Evolutionary conservation across 2,113 vertebrate species (phyloP), one percentile per base, ranked within the genome.

Genomic region (Petrocephalus zakoni): DNA sequence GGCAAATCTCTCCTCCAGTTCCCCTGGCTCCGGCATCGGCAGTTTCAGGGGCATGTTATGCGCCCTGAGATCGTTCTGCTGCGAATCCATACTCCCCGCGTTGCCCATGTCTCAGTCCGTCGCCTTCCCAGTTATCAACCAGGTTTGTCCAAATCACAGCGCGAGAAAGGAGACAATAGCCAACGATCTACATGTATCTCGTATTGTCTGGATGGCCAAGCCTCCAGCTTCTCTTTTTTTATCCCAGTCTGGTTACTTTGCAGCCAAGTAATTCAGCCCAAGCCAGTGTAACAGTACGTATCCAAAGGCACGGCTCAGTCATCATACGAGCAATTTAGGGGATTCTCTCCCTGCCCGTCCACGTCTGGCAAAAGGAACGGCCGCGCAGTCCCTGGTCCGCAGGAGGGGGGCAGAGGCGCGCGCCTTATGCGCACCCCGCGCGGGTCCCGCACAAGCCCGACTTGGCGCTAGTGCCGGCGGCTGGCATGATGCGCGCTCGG

Each of bases 1-100:
- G n/a, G 97, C 97, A 91, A 99, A 99, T 61, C 97, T 94, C 89
- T 99, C 98, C 95, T 99, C 98, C 96, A 99, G 96, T 89, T 99
- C 98, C 0, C 95, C 94, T 34, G 97, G 96, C 81, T 99, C 98
- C 0, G 98, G 98, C 98, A 99, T 97, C 87, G 98, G 98, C 89
- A 99, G 96, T 91, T 98, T 99, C 91, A 97, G 94, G 19, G 98
- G 98, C 93, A 97, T 95, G 92, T 92, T 95, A 93, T 98, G 98
- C 88, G 97, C 97, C 93, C 96, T 95, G 90, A 97, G 93, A 91
- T 99, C 98, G 10, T 95, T 93, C 92, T 97, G 97, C 90, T 97
- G 97, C 86, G 93, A 93, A 91, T 99, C 97, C 96, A 98, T 95
- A 95, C 98, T 99, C 91, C 98, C 97, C 55, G 97, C 98, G 96